Percentiles rank a stretch among this genome's conserved stretches.
Conservation (phyloP, 2,113 vertebrate genomes). For the Morone saxatilis region DNA sequence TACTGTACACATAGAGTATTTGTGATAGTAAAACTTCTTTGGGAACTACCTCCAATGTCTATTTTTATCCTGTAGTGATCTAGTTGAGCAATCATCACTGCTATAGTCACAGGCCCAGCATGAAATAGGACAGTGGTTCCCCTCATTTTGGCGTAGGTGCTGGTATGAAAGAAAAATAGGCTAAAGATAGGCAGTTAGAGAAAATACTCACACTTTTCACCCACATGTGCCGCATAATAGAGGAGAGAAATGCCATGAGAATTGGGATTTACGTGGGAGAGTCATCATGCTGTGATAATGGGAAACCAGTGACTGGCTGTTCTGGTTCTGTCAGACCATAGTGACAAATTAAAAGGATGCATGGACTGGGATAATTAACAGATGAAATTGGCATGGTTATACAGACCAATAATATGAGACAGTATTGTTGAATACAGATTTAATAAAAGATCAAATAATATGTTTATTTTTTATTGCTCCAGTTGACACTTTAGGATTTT, state of each 20-base stretch:
- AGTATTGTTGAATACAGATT: background rate
- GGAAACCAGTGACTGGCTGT: conserved; percentile 40
- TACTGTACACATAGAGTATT: no score
- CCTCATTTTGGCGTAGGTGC: background rate
- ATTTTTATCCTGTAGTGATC: background rate
- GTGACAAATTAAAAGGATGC: conserved; percentile 6
- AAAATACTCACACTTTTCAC: conserved; percentile 59
- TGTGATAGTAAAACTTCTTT: background rate
- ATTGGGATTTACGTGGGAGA: conserved; percentile 59
- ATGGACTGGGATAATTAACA: background rate
- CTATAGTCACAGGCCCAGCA: conserved; percentile 3
- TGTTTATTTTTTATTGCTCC: background rate
- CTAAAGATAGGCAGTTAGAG: conserved; percentile 51
- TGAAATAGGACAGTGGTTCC: conserved; percentile 21
- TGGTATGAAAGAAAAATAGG: conserved; percentile 24
- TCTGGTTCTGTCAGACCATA: conserved; percentile 27
- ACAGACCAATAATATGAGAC: background rate
- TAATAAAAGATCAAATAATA: background rate
- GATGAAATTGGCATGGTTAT: background rate
- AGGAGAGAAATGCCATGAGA: conserved; percentile 30
- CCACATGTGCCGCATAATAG: conserved; percentile 58
- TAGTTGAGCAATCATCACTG: background rate
- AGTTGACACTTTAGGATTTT: background rate
- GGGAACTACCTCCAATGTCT: background rate
- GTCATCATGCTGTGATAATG: conserved; percentile 60